Percentiles rank a stretch among this genome's conserved stretches.
These are phyloP conservation scores for Synergus itoensis DNA, from an alignment of 2,888 invertebrate species.

Conservation along the genomic window DNA sequence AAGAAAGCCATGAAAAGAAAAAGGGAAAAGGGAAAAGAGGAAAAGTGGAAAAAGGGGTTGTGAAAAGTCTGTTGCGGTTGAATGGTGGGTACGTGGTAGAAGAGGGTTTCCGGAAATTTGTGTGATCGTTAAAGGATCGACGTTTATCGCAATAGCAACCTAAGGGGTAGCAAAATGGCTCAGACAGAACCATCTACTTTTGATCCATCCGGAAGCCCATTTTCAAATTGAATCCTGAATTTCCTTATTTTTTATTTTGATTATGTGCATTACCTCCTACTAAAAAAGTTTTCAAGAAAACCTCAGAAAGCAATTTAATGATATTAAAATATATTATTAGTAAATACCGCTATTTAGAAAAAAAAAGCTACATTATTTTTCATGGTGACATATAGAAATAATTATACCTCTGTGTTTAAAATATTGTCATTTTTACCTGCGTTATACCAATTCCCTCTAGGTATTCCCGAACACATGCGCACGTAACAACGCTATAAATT, in stretches of 20 bases:
- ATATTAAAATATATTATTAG: no score
- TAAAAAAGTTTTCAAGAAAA: no score
- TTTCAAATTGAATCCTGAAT: slow-evolving; percentile 5
- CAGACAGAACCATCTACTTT: not conserved
- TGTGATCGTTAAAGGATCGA: slow-evolving; percentile 20
- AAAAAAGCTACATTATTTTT: not conserved
- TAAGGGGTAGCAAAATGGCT: not conserved
- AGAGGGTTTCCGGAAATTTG: slow-evolving; percentile 4
- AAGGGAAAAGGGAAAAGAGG: not conserved
- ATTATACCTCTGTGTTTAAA: slow-evolving; percentile 1
- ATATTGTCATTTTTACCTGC: not conserved
- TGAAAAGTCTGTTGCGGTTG: not conserved
- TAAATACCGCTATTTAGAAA: no score
- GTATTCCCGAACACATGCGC: slow-evolving; percentile 1
- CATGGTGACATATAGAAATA: not conserved
- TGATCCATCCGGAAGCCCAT: slow-evolving; percentile 1
- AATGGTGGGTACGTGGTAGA: slow-evolving; percentile 8
- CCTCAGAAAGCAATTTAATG: no score
- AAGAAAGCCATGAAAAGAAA: not conserved
- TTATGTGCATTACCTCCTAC: not conserved
- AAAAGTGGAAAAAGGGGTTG: not conserved
- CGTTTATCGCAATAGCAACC: slow-evolving; percentile 10
- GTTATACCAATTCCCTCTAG: not conserved
- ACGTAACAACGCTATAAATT: slow-evolving; percentile 15
- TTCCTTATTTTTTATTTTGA: not conserved